These are phyloP conservation scores for Nasua narica DNA, from an alignment of 2,797 vertebrate species.

Conservation along the genomic window DNA sequence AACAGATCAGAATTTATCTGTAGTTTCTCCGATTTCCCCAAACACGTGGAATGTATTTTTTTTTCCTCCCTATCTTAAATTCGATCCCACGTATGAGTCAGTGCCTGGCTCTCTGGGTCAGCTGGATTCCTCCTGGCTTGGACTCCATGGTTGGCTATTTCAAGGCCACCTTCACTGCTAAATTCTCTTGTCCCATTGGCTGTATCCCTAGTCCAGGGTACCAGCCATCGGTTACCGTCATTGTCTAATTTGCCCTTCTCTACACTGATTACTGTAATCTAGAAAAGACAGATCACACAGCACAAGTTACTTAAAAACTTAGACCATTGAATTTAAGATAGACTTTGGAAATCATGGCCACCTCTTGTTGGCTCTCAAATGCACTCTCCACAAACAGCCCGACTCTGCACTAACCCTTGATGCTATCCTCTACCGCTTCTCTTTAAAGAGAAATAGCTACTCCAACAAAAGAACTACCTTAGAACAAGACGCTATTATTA, in stretches of 20 bases:
- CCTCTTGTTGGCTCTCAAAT: not conserved
- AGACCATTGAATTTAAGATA: not conserved
- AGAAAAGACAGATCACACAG: not conserved
- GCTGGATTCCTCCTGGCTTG: not conserved
- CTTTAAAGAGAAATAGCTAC: not conserved
- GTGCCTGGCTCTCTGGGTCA: not conserved
- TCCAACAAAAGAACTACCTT: not conserved
- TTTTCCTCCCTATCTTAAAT: not conserved
- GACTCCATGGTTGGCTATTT: not conserved
- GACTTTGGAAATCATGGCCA: not conserved
- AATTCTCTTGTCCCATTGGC: not conserved
- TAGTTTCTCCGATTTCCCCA: not conserved
- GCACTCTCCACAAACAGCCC: not conserved
- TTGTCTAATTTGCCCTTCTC: not conserved
- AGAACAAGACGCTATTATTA: not conserved
- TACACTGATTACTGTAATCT: not conserved
- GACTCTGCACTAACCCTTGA: not conserved
- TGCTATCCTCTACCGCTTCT: not conserved
- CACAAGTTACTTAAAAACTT: not conserved
- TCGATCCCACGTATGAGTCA: not conserved
- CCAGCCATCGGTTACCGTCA: not conserved
- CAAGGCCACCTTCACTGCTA: not conserved
- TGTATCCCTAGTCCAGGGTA: not conserved
- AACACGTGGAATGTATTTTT: not conserved
- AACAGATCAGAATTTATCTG: not conserved